A percentile compares a stretch with the other conserved stretches of the same genome.
Evolutionary conservation across 2,797 vertebrate species (phyloP).

Genomic region (Picus viridis): DNA sequence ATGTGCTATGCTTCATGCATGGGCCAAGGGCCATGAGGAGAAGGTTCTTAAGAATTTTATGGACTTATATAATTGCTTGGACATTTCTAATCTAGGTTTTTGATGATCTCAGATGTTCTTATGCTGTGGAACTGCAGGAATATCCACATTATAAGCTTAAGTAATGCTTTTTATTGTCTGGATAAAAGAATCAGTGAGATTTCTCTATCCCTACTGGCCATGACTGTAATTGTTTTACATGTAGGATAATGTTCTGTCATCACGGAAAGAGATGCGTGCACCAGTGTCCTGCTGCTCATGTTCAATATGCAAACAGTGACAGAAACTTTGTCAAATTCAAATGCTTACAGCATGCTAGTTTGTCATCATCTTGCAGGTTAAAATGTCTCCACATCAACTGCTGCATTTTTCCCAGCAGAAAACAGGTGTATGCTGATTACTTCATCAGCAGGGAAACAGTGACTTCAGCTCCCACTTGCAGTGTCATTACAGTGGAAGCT

Average conservation of each 20-base stretch:
- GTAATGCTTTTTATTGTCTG: background rate
- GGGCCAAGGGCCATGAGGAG: background rate
- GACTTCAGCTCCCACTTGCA: conserved; percentile 48
- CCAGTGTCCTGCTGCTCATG: conserved; percentile 54
- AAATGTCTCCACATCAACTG: conserved; percentile 58
- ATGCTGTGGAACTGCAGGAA: background rate
- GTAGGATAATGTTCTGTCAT: conserved; percentile 45
- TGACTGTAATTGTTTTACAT: conserved; percentile 36
- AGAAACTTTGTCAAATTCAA: conserved; percentile 72
- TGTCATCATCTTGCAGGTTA: conserved; percentile 73
- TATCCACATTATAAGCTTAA: background rate
- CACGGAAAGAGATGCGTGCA: conserved; percentile 41
- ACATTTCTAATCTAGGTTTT: background rate
- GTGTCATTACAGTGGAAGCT: conserved; percentile 63
- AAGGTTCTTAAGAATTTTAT: background rate
- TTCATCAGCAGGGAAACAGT: conserved; percentile 67
- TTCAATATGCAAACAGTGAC: conserved; percentile 74
- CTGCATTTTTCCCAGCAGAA: conserved; percentile 73
- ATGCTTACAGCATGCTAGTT: conserved; percentile 66
- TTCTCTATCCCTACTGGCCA: background rate
- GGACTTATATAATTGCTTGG: background rate
- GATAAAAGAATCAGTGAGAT: background rate
- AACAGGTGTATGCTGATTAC: conserved; percentile 78
- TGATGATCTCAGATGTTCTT: background rate
- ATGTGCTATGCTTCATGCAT: background rate